Evolutionary conservation across 2,113 vertebrate species (phyloP).

Genomic region (Rhinogobius similis): DNA sequence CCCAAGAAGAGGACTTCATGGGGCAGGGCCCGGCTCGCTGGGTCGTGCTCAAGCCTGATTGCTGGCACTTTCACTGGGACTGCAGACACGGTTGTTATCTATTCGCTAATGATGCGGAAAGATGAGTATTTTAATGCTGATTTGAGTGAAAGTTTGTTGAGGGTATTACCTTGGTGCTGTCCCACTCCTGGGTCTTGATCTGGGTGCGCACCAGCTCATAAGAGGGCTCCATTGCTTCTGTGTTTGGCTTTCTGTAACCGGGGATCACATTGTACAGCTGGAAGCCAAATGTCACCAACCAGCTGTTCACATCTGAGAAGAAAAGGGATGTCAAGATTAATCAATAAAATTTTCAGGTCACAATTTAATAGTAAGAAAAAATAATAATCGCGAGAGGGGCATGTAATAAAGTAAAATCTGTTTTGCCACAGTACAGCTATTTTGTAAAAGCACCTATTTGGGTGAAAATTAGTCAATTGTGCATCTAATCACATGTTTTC

Average conservation of each 20-base stretch:
- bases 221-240: slow-evolving; percentile 90
- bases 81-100: slow-evolving; percentile 39
- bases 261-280: slow-evolving; percentile 98
- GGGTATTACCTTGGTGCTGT: slow-evolving; percentile 91
- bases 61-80: slow-evolving; percentile 48
- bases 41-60: slow-evolving; percentile 62
- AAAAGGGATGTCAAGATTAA: slow-evolving; percentile 21
- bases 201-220: slow-evolving; percentile 92
- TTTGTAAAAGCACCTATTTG: no score
- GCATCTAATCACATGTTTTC: no score
- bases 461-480: no score
- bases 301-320: slow-evolving; percentile 94
- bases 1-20: slow-evolving; percentile 53
- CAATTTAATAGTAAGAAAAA: no score
- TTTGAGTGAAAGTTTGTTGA: slow-evolving; percentile 23
- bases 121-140: slow-evolving; percentile 9
- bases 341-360: no score
- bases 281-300: slow-evolving; percentile 98
- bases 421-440: no score
- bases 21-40: slow-evolving; percentile 51
- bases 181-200: slow-evolving; percentile 98
- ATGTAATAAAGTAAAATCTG: no score
- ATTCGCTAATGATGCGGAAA: slow-evolving; percentile 44
- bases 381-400: no score
- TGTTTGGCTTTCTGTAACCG: slow-evolving; percentile 89